Evolutionary conservation across 2,888 invertebrate genomes (phyloP), one percentile per base, ranked within the genome.

Genomic region (Catocala fraxini): DNA sequence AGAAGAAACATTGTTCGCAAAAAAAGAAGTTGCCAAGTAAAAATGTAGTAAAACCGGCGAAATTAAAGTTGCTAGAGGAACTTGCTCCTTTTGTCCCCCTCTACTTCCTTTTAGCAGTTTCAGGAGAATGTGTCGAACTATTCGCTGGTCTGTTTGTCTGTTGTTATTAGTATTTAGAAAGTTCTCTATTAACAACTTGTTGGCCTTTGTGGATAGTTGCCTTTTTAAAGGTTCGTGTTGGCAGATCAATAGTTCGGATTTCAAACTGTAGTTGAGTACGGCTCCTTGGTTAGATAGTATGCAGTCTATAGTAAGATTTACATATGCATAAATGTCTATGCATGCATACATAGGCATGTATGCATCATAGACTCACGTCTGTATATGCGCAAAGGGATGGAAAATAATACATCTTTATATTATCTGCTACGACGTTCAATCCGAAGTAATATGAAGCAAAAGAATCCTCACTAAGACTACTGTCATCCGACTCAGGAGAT

Each of bases 21-120:
- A 70, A 25, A 64, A 63, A 63, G 35, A 46, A 54, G 59, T 59
- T 39, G 39, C 6, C 56, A 61, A 70, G 61, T 59, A 61, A 70
- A 67, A 70, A 72, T 72, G 70, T 62, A 54, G 54, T 45, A 51
- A 63, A 59, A 64, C 61, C 46, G 51, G 66, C 62, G 65, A 78
- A 78, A 79, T 79, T 71, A 71, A 79, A 79, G 67, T 79, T 71
- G 42, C 55, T 42, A 54, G 59, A 58, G 33, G 39, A 62, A 74
- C 62, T 74, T 63, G 39, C 48, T 60, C 35, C 62, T 60, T 76
- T 80, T 76, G 69, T 66, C 48, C 25, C 6, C 48, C 15, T 5
- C n/a, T 52, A 60, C 63, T 70, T 75, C 63, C 65, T 63, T 67
- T 66, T 63, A 53, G 65, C 46, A 51, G 65, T 68, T 65, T 52